Evolutionary conservation across 2,113 vertebrate species (phyloP).

Genomic region (Naja naja): DNA sequence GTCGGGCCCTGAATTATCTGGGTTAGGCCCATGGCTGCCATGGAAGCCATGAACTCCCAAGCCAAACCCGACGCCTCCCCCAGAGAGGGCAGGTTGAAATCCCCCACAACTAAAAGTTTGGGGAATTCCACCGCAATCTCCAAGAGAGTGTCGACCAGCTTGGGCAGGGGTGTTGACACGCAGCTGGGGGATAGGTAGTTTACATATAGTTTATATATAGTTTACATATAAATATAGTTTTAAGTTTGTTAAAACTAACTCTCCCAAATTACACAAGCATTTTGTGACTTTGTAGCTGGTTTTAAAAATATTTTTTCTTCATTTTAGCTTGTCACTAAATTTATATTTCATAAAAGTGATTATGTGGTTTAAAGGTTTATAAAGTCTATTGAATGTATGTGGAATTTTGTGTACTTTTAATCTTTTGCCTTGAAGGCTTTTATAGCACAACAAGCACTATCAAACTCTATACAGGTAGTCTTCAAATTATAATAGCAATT

Average conservation of each 20-base stretch:
- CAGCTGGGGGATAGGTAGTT: too few species aligned
- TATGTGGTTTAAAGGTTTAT: constrained; percentile 66
- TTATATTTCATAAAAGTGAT: constrained; percentile 63
- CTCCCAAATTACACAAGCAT: constrained; percentile 23
- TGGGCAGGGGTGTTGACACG: too few species aligned
- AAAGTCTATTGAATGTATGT: constrained; percentile 54
- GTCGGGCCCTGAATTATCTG: too few species aligned
- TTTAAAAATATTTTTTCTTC: constrained; percentile 55
- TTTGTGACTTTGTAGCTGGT: constrained; percentile 33
- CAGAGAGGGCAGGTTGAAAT: too few species aligned
- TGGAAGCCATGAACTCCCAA: too few species aligned
- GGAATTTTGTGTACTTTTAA: constrained; percentile 52
- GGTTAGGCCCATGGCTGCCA: too few species aligned
- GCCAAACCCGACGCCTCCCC: too few species aligned
- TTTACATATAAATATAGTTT: constrained; percentile 30
- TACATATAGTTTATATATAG: too few species aligned
- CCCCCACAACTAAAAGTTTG: too few species aligned
- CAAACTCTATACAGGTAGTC: constrained; percentile 18
- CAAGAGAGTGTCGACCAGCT: too few species aligned
- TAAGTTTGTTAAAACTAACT: constrained; percentile 39
- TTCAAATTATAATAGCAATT: background rate
- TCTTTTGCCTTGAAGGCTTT: constrained; percentile 58
- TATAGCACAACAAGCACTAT: constrained; percentile 14
- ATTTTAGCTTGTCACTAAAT: constrained; percentile 58
- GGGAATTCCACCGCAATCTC: too few species aligned